Percentiles rank a stretch among this genome's conserved stretches.
Evolutionary conservation across 2,113 vertebrate species (phyloP).

Genomic region (Ahaetulla prasina): DNA sequence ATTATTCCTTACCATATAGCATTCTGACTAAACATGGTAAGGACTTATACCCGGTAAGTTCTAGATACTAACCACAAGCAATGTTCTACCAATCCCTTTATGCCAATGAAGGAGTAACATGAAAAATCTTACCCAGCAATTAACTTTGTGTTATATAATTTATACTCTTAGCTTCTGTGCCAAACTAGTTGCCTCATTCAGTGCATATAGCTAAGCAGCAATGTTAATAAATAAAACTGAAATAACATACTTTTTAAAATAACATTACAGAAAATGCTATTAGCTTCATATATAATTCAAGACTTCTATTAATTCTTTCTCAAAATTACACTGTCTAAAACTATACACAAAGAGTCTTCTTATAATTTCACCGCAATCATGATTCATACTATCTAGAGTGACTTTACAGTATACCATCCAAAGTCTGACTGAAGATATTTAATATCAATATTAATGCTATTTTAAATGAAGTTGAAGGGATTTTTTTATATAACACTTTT

Average conservation of each 20-base stretch:
- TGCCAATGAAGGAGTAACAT: not conserved
- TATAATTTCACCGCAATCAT: constrained; percentile 24
- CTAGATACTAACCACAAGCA: not conserved
- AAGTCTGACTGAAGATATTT: not conserved
- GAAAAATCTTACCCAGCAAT: not conserved
- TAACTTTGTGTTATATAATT: not conserved
- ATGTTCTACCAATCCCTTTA: not conserved
- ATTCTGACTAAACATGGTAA: not conserved
- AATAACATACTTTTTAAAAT: not conserved
- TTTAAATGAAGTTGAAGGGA: constrained; percentile 20
- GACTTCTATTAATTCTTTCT: not conserved
- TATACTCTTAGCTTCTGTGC: not conserved
- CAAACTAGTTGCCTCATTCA: not conserved
- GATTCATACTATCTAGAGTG: not conserved
- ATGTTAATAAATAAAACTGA: not conserved
- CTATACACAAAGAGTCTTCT: not conserved
- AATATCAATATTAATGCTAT: constrained; percentile 4
- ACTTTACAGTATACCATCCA: not conserved
- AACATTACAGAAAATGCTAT: not conserved
- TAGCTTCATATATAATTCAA: not conserved
- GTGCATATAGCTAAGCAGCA: not conserved
- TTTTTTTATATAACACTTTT: constrained; percentile 27
- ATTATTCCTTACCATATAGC: not conserved
- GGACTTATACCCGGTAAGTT: not conserved
- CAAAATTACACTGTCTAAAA: not conserved